These are phyloP conservation scores for Aphelocoma californica DNA, from an alignment of 2,797 vertebrate genomes.

Conservation along the genomic window DNA sequence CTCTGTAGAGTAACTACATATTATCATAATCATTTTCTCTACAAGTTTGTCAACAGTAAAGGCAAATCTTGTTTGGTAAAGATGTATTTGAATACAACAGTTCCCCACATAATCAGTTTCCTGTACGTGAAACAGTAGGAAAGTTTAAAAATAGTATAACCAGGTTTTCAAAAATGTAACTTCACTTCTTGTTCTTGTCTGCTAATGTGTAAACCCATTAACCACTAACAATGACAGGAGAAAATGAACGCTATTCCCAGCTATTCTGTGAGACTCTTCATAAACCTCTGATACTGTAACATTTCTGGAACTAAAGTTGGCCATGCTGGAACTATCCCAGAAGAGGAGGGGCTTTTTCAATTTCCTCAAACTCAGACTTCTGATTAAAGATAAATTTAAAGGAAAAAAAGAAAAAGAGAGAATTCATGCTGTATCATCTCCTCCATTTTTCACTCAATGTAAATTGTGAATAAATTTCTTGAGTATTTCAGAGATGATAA, in stretches of 20 bases:
- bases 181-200: neutral
- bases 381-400: neutral
- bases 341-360: neutral
- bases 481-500: neutral
- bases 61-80: neutral
- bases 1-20: neutral
- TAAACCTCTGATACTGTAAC: neutral
- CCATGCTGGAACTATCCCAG: neutral
- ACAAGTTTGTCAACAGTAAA: neutral
- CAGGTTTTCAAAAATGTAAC: neutral
- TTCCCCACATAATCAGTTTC: neutral
- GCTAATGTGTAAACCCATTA: neutral
- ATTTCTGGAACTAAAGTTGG: neutral
- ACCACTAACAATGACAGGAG: neutral
- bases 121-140: neutral
- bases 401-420: rapidly evolving
- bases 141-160: neutral
- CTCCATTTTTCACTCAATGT: neutral
- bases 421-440: neutral
- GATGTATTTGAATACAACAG: neutral
- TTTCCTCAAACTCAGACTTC: neutral
- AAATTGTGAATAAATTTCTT: neutral
- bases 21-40: neutral
- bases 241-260: neutral
- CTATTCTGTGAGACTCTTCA: neutral